Evolutionary conservation across 2,797 vertebrate species (phyloP).

Genomic region (Scleropages formosus): DNA sequence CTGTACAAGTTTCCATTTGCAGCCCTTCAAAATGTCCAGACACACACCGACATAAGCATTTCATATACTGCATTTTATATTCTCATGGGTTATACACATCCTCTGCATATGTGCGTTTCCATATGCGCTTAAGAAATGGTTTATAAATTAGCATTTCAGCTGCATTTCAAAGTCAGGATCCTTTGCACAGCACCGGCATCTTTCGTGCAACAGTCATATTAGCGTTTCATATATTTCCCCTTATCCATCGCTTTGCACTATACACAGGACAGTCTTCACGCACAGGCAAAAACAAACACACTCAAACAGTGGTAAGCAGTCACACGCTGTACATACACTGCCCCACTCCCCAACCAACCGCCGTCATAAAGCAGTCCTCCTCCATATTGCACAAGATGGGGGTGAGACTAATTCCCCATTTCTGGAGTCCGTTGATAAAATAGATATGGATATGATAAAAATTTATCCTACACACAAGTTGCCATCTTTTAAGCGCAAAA

Average conservation of each 20-base stretch:
- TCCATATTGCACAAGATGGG: too few relatives aligned
- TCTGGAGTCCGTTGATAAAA: neutral
- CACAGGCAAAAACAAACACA: slow-evolving; percentile 9
- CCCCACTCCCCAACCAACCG: neutral
- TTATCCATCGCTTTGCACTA: slow-evolving; percentile 1
- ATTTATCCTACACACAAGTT: neutral
- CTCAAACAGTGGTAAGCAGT: slow-evolving; percentile 4
- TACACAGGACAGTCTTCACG: slow-evolving; percentile 15
- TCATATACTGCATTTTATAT: slow-evolving; percentile 39
- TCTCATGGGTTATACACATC: slow-evolving; percentile 41
- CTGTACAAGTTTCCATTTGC: slow-evolving; percentile 29
- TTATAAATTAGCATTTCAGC: slow-evolving; percentile 21
- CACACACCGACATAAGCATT: slow-evolving; percentile 44
- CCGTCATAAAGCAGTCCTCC: neutral
- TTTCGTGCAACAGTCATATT: slow-evolving; percentile 49
- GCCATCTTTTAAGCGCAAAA: neutral
- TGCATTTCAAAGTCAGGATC: slow-evolving; percentile 42
- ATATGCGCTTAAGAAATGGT: neutral
- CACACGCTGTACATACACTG: neutral
- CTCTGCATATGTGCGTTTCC: slow-evolving; percentile 34
- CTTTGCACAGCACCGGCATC: slow-evolving; percentile 41
- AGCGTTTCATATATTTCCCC: slow-evolving; percentile 2
- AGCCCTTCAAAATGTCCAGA: slow-evolving; percentile 39
- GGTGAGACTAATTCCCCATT: neutral
- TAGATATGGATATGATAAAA: neutral